A percentile compares a stretch with the other conserved stretches of the same genome.
phyloP scores from a whole-genome alignment of 2,797 vertebrate genomes.

The Hypotaenidia okinawae region DNA sequence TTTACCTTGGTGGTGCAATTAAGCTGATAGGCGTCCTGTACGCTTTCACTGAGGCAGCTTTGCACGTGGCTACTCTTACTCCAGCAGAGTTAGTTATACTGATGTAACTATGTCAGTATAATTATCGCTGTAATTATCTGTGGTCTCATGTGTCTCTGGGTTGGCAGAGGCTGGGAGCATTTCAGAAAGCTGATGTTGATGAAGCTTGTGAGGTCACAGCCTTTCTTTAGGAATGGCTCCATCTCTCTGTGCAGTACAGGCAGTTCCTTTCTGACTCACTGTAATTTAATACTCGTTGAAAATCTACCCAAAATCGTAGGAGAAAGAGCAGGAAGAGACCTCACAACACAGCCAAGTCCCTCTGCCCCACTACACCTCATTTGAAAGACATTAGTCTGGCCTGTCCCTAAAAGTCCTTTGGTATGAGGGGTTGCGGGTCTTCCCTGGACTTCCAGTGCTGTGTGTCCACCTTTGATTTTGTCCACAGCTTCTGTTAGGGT shows the following conservation, averaged over 20 bases:
- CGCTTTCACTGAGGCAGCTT: conserved; percentile 53
- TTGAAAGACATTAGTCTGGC: background rate
- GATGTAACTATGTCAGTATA: conserved; percentile 46
- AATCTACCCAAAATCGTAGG: background rate
- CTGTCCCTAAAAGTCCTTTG: background rate
- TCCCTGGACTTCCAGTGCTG: background rate
- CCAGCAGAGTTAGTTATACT: conserved; percentile 28
- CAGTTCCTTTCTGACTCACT: conserved; percentile 49
- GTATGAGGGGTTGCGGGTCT: background rate
- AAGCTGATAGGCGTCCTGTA: background rate
- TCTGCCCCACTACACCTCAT: background rate
- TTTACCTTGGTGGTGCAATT: background rate
- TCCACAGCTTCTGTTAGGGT: background rate
- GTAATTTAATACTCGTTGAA: background rate
- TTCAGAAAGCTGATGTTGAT: conserved; percentile 56
- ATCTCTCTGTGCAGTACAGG: background rate
- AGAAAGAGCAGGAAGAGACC: background rate
- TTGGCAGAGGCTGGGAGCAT: conserved; percentile 14
- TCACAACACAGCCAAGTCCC: background rate
- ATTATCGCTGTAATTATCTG: conserved; percentile 44
- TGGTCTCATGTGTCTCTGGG: conserved; percentile 42
- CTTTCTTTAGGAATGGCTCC: conserved; percentile 23
- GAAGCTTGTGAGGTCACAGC: conserved; percentile 52
- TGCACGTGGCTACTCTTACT: background rate
- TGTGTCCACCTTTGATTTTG: background rate